Evolutionary conservation across 2,797 vertebrate genomes (phyloP).

Genomic region (Eospalax fontanierii): DNA sequence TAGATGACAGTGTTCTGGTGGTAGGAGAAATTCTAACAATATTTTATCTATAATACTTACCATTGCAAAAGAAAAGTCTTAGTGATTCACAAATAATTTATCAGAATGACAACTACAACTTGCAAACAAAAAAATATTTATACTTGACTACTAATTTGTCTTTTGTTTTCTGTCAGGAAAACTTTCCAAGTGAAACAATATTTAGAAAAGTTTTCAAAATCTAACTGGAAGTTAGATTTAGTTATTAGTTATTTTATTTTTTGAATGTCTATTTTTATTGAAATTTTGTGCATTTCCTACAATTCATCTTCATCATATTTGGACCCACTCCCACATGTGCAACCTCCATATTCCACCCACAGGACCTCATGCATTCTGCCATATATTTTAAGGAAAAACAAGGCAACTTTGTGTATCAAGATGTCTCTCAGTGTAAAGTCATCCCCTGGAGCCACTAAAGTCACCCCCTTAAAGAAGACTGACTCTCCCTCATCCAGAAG

Average conservation of each 20-base stretch:
- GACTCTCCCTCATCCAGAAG: no score
- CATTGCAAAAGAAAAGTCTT: constrained; percentile 75
- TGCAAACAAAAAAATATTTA: constrained; percentile 86
- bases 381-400: no score
- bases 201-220: constrained; percentile 76
- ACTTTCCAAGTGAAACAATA: constrained; percentile 64
- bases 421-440: no score
- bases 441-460: no score
- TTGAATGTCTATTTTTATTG: constrained; percentile 45
- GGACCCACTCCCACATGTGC: no score
- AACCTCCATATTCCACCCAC: no score
- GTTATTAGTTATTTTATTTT: no score
- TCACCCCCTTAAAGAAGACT: no score
- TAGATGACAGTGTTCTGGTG: constrained; percentile 78
- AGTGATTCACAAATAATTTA: constrained; percentile 86
- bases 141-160: constrained; percentile 82
- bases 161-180: constrained; percentile 81
- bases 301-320: no score
- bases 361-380: no score
- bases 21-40: constrained; percentile 83
- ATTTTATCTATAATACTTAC: constrained; percentile 86
- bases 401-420: no score
- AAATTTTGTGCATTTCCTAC: no score
- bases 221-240: constrained; percentile 82
- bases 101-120: constrained; percentile 85